Percentiles rank a stretch among this genome's conserved stretches.
phyloP scores from a whole-genome alignment of 2,888 invertebrate genomes.

The Ypsolopha sequella region DNA sequence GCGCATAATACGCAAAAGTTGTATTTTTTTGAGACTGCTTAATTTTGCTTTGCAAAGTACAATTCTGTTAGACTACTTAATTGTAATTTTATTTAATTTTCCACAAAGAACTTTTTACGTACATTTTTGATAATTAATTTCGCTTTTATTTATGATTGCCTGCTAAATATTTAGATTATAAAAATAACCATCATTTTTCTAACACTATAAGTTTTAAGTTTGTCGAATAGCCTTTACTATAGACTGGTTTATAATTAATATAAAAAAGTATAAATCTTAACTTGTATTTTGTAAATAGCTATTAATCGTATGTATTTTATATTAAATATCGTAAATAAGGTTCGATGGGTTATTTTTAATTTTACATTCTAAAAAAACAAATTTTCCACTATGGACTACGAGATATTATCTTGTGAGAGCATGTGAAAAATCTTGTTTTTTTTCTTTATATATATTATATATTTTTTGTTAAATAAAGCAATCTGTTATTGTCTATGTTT shows the following conservation, averaged over 20 bases:
- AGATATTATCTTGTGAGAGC: conserved; percentile 31
- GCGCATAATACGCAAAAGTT: conserved; percentile 45
- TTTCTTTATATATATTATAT: conserved; percentile 65
- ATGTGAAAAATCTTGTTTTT: conserved; percentile 62
- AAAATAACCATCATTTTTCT: conserved; percentile 46
- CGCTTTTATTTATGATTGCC: conserved; percentile 41
- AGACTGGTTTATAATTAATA: conserved; percentile 66
- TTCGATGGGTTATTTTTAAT: conserved; percentile 67
- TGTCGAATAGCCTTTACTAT: conserved; percentile 69
- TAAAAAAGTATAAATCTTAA: conserved; percentile 52
- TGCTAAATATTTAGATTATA: conserved; percentile 30
- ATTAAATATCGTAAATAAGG: conserved; percentile 61
- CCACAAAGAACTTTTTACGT: neutral
- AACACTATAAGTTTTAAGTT: conserved; percentile 62
- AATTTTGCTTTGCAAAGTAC: conserved; percentile 15
- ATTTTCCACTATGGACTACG: conserved; percentile 45
- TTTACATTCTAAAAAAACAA: conserved; percentile 63
- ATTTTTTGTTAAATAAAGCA: conserved; percentile 72
- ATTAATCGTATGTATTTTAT: conserved; percentile 70
- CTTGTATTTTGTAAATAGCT: conserved; percentile 69
- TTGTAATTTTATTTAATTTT: neutral
- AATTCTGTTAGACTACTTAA: conserved; percentile 8
- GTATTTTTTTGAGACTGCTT: conserved; percentile 13
- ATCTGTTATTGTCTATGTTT: conserved; percentile 65
- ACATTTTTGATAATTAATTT: conserved; percentile 4